Percentiles rank a stretch among this genome's conserved stretches.
phyloP scores from a whole-genome alignment of 2,888 invertebrate species.

The Uloborus plumipes region DNA sequence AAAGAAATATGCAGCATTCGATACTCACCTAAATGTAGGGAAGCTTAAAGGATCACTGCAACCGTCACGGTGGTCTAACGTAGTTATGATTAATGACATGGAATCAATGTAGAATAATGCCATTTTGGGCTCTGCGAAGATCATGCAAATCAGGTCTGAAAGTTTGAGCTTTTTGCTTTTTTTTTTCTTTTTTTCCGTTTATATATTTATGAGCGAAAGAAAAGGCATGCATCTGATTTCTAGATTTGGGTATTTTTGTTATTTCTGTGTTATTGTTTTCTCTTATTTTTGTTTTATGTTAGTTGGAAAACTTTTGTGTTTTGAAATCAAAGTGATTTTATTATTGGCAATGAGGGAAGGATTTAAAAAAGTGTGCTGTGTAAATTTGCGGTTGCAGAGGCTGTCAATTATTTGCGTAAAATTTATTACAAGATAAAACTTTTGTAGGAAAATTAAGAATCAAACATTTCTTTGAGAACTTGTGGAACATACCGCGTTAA shows the following conservation, averaged over 20 bases:
- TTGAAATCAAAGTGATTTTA: too few relatives aligned
- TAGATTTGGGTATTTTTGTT: too few relatives aligned
- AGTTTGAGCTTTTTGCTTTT: neutral
- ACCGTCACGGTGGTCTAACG: conserved; percentile 28
- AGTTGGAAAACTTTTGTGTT: neutral
- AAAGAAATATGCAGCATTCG: conserved; percentile 19
- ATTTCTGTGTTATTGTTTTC: conserved; percentile 1
- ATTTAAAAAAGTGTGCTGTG: too few relatives aligned
- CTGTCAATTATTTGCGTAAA: too few relatives aligned
- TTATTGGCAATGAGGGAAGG: too few relatives aligned
- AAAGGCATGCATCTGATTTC: neutral
- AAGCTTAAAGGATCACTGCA: conserved; percentile 32
- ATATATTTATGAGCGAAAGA: conserved; percentile 10
- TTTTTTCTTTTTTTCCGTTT: neutral
- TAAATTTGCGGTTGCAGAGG: too few relatives aligned
- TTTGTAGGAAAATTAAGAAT: too few relatives aligned
- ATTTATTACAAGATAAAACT: too few relatives aligned
- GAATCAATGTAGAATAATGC: conserved; percentile 50
- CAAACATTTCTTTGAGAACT: too few relatives aligned
- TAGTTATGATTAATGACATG: conserved; percentile 46
- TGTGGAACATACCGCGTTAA: too few relatives aligned
- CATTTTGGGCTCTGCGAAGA: conserved; percentile 23
- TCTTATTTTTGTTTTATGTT: neutral
- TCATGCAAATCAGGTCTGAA: conserved; percentile 39
- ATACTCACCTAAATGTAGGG: conserved; percentile 38